Evolutionary conservation across 2,797 vertebrate species (phyloP).

Genomic region (Morelia viridis): DNA sequence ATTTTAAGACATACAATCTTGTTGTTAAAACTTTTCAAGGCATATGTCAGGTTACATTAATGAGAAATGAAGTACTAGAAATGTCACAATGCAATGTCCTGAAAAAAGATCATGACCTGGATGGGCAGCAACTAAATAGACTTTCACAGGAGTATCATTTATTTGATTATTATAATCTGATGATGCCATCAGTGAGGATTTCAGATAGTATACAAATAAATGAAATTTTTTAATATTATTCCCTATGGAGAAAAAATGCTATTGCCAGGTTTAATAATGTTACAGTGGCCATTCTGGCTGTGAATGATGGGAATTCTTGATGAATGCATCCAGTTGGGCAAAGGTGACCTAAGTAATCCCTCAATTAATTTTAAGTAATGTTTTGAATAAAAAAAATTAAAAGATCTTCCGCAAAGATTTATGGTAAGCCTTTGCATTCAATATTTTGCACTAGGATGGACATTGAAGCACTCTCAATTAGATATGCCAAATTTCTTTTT

Average conservation of each 20-base stretch:
- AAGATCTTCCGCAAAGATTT: neutral
- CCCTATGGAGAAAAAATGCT: neutral
- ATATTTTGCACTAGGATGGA: conserved; percentile 6
- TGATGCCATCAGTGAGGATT: too few relatives aligned
- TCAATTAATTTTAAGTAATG: neutral
- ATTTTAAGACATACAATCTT: too few relatives aligned
- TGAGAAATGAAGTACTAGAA: neutral
- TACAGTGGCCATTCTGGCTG: too few relatives aligned
- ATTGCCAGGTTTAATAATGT: neutral
- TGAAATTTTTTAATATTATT: neutral
- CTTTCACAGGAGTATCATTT: neutral
- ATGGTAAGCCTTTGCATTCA: neutral
- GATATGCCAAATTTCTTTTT: conserved; percentile 3
- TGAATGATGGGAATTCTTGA: neutral
- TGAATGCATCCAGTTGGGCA: neutral
- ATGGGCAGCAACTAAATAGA: neutral
- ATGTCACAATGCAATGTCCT: neutral
- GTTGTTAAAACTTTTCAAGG: too few relatives aligned
- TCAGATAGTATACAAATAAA: neutral
- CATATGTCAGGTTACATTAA: neutral
- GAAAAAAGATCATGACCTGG: neutral
- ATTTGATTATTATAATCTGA: neutral
- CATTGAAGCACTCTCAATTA: conserved; percentile 9
- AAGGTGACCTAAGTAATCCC: neutral
- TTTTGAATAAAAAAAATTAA: neutral